Conservation (phyloP, 2,888 invertebrate species). For the Xanthostigma xanthostigma region DNA sequence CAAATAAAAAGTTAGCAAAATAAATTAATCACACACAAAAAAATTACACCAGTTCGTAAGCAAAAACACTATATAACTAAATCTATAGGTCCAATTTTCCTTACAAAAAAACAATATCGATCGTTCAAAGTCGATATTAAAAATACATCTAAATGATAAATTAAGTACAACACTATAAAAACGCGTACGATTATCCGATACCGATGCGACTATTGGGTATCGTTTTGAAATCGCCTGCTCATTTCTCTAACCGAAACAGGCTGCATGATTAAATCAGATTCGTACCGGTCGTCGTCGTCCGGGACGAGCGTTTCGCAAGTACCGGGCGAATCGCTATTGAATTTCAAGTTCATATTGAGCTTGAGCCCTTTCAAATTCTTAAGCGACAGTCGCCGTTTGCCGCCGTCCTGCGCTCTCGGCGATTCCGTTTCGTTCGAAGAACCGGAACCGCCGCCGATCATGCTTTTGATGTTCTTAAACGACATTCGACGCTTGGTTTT, state of each 20-base stretch:
- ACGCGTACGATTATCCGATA: too few relatives aligned
- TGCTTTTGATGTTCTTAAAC: constrained; percentile 13
- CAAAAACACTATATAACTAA: too few relatives aligned
- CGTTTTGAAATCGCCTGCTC: constrained; percentile 15
- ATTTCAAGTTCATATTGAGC: constrained; percentile 15
- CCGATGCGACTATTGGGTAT: background rate
- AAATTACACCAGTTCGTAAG: too few relatives aligned
- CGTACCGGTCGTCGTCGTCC: constrained; percentile 7
- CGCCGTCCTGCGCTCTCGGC: constrained; percentile 1
- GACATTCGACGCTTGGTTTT: constrained; percentile 17
- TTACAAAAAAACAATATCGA: too few relatives aligned
- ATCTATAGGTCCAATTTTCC: too few relatives aligned
- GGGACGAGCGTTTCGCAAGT: constrained; percentile 17
- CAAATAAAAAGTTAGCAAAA: too few relatives aligned
- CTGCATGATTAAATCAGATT: background rate
- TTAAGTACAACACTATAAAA: too few relatives aligned
- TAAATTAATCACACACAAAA: too few relatives aligned
- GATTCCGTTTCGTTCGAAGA: background rate
- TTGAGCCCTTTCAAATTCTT: constrained; percentile 22
- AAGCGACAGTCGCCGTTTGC: constrained; percentile 16
- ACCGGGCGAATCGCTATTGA: constrained; percentile 12
- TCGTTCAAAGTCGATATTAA: too few relatives aligned
- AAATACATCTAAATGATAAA: too few relatives aligned
- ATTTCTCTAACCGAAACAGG: constrained; percentile 18
- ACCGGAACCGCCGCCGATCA: background rate